Evolutionary conservation across 2,888 invertebrate genomes (phyloP).

Genomic region (Sepiola atlantica): DNA sequence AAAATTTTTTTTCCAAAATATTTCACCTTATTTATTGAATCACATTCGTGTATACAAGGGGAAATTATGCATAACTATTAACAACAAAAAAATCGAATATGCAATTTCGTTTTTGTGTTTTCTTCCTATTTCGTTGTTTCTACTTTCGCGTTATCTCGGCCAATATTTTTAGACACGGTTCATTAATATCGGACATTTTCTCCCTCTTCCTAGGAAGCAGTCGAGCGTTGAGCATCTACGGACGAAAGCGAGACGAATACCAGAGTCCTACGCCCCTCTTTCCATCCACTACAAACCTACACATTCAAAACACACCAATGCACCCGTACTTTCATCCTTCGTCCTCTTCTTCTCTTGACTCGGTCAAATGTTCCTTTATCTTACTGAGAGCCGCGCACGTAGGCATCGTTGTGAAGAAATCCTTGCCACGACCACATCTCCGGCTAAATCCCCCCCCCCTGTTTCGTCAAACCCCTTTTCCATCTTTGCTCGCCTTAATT

Average conservation of each 20-base stretch:
- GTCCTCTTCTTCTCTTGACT: background rate
- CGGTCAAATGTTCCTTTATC: background rate
- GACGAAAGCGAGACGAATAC: background rate
- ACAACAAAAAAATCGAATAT: background rate
- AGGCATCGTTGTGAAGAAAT: background rate
- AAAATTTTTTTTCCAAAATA: no score
- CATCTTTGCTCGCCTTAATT: background rate
- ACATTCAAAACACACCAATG: no score
- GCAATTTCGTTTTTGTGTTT: background rate
- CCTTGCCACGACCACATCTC: background rate
- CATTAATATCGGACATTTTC: conserved; percentile 8
- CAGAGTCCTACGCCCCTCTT: background rate
- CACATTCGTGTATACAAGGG: background rate
- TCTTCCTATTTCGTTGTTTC: background rate
- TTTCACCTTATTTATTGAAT: no score
- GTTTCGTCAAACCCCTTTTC: background rate
- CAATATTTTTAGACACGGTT: background rate
- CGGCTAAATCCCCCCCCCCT: background rate
- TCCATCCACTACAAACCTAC: background rate
- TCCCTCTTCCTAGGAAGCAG: background rate
- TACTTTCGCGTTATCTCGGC: background rate
- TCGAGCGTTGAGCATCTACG: background rate
- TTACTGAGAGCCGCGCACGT: background rate
- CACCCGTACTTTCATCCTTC: background rate
- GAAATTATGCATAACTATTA: background rate